Evolutionary conservation across 1,140 invertebrate species (phyloP).

Genomic region (Lepidurus arcticus): DNA sequence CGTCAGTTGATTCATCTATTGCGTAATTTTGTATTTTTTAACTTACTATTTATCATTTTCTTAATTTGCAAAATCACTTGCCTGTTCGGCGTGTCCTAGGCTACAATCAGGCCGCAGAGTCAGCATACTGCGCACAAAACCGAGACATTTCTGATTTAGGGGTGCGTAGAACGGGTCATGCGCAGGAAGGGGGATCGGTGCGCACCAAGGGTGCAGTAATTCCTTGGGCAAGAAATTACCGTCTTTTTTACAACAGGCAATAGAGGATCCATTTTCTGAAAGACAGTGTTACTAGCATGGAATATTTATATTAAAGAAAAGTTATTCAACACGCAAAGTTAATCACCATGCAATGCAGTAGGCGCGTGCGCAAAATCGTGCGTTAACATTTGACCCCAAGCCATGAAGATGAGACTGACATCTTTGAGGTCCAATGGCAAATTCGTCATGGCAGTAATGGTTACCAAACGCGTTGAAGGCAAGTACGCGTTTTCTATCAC

Average conservation of each 20-base stretch:
- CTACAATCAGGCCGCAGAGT: constrained; percentile 57
- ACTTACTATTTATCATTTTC: constrained; percentile 42
- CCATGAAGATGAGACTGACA: constrained; percentile 46
- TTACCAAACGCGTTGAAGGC: constrained; percentile 49
- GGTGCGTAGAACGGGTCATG: constrained; percentile 44
- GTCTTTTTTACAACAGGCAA: constrained; percentile 24
- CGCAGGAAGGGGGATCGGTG: constrained; percentile 39
- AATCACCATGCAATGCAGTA: background rate
- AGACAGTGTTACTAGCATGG: constrained; percentile 43
- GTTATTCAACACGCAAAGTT: background rate
- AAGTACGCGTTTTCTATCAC: constrained; percentile 41
- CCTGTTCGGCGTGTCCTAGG: constrained; percentile 61
- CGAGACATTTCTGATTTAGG: constrained; percentile 62
- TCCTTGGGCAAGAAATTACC: constrained; percentile 20
- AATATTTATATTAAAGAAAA: background rate
- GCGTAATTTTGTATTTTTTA: constrained; percentile 40
- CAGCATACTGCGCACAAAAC: constrained; percentile 59
- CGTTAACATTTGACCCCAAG: constrained; percentile 55
- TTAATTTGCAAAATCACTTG: constrained; percentile 38
- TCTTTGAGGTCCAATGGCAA: constrained; percentile 43
- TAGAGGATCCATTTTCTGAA: constrained; percentile 41
- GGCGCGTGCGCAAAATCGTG: constrained; percentile 46
- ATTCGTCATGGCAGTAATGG: constrained; percentile 46
- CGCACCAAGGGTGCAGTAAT: constrained; percentile 37
- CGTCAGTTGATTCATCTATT: constrained; percentile 50